Evolutionary conservation across 2,113 vertebrate species (phyloP), one percentile per base, ranked within the genome.

Genomic region (Puffinus mauretanicus): DNA sequence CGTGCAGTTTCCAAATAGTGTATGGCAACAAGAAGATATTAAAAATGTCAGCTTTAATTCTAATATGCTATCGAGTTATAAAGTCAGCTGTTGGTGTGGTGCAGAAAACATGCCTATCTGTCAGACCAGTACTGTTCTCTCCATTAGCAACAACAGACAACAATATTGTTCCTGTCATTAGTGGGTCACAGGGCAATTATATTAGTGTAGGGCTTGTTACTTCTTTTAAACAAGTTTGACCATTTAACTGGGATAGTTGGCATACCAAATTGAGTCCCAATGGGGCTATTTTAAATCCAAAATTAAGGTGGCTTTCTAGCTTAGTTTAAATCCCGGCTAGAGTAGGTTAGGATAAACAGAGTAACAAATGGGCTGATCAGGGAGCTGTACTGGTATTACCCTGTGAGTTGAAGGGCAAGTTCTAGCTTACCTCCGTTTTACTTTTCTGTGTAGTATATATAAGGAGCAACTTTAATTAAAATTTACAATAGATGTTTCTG

Each of bases 31-130:
- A 55, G 76, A 88, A 79, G 83, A 40, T 67, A 84, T 32, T 94
- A 42, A 94, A 91, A 92, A 82, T 44, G 44, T 67, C 82, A 34
- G 29, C 47, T 94, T 78, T 86, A 88, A 92, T 95, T 88, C 58
- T 82, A 32, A 12, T 58, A 16, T 30, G 13, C 58, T 80, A 13
- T 10, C 2, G 3, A 29, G 44, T 71, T 81, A 66, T 82, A 76
- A 44, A 69, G 32, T 26, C 70, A n/a, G 40, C 66, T 82, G 1
- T 65, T 67, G 65, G 61, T 72, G 47, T 66, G 49, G 55, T 64
- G 49, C 58, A 86, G 72, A 83, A 80, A 81, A 42, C 40, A 20
- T 13, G 42, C 38, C 55, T 57, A 13, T 81, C 55, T 61, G 32
- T 90, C 78, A 87, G 57, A 60, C 29, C n/a, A 22, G 22, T 46